Evolutionary conservation across 2,113 vertebrate genomes (phyloP).

Genomic region (Protomyctophum bolini): DNA sequence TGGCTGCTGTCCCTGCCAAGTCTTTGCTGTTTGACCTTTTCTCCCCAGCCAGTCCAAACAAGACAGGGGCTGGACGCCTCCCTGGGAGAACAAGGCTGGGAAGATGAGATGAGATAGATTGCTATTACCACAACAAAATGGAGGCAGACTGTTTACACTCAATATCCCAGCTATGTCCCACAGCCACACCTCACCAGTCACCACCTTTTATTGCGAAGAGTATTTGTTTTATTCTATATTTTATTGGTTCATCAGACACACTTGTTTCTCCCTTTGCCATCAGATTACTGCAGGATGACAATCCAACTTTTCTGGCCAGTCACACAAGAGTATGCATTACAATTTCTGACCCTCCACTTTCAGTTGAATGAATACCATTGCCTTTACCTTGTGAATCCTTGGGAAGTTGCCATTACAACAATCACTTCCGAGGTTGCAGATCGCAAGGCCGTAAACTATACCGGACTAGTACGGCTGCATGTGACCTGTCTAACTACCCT

Average conservation of each 20-base stretch:
- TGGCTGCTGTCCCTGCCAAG: constrained; percentile 3
- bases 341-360: not conserved
- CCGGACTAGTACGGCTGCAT: constrained; percentile 17
- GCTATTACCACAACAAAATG: constrained; percentile 1
- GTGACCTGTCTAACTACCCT: constrained; percentile 19
- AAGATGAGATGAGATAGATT: constrained; percentile 1
- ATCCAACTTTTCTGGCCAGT: constrained; percentile 28
- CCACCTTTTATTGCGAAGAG: not conserved
- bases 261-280: not conserved
- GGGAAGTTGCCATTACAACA: constrained; percentile 25
- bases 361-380: not conserved
- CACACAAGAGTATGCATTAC: not conserved
- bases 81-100: constrained; percentile 2
- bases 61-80: not conserved
- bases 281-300: constrained; percentile 36
- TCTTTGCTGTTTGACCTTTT: constrained; percentile 11
- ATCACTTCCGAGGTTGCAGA: constrained; percentile 12
- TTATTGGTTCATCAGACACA: not conserved
- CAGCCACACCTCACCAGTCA: constrained; percentile 2
- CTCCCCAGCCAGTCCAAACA: constrained; percentile 1
- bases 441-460: not conserved
- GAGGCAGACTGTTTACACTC: constrained; percentile 29
- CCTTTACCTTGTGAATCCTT: not conserved
- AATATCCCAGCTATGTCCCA: constrained; percentile 6
- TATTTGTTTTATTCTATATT: not conserved